Percentiles rank a stretch among this genome's conserved stretches.
These are phyloP conservation scores for Diogma glabrata DNA, from an alignment of 2,888 invertebrate species.

Conservation along the genomic window DNA sequence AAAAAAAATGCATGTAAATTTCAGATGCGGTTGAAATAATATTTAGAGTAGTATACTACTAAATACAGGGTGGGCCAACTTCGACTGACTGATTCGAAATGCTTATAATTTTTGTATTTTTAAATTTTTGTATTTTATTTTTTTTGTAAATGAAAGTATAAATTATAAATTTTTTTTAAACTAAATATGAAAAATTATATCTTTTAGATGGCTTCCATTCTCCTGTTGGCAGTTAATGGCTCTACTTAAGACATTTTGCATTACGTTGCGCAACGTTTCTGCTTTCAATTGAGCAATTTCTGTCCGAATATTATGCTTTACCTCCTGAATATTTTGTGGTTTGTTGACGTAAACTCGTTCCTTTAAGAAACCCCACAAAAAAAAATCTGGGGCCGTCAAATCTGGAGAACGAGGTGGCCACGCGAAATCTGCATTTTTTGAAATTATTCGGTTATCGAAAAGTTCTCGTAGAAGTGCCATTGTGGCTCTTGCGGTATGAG, in stretches of 20 bases:
- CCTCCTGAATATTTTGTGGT: neutral
- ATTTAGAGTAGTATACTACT: no score
- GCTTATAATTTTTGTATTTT: no score
- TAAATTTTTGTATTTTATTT: no score
- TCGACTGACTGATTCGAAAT: no score
- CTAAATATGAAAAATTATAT: no score
- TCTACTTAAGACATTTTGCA: conserved; percentile 4
- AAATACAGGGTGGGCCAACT: no score
- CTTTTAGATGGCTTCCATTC: conserved; percentile 7
- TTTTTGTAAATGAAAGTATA: no score
- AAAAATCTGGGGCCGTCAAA: conserved; percentile 1
- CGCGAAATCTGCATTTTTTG: neutral
- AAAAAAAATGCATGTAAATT: no score
- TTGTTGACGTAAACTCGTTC: conserved; percentile 1
- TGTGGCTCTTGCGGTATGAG: neutral
- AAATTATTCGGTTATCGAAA: neutral
- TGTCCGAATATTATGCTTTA: neutral
- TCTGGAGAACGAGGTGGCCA: conserved; percentile 7
- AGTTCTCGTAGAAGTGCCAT: neutral
- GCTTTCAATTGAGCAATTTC: neutral
- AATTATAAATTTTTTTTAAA: no score
- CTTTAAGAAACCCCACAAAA: no score
- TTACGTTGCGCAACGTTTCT: neutral
- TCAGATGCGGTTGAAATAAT: no score
- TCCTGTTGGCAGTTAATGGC: neutral